Evolutionary conservation across 2,888 invertebrate genomes (phyloP).

Genomic region (Oasisia sp.): DNA sequence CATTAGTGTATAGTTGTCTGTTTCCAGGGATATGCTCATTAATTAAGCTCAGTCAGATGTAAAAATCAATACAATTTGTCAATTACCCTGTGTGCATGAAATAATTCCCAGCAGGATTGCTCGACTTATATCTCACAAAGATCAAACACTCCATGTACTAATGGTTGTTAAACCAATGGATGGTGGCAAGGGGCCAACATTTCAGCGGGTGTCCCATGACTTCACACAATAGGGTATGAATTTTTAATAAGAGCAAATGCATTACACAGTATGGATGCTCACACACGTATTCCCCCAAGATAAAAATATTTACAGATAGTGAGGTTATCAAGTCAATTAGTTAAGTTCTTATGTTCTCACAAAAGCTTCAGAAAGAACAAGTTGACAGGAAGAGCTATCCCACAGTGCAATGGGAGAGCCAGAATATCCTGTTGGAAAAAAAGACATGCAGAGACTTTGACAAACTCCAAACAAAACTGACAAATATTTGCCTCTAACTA

Average conservation of each 20-base stretch:
- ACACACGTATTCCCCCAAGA: neutral
- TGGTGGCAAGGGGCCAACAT: neutral
- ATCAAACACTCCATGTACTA: neutral
- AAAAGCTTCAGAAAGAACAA: too few species aligned
- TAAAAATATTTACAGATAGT: too few species aligned
- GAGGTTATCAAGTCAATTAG: too few species aligned
- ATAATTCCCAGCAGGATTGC: neutral
- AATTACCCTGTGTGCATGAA: neutral
- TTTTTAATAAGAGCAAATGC: neutral
- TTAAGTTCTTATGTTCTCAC: too few species aligned
- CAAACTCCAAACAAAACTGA: too few species aligned
- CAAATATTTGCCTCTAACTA: too few species aligned
- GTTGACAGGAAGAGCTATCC: too few species aligned
- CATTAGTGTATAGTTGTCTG: neutral
- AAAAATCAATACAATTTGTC: neutral
- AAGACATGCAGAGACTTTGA: too few species aligned
- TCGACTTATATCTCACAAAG: neutral
- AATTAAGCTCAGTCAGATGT: neutral
- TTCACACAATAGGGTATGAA: neutral
- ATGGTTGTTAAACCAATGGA: neutral
- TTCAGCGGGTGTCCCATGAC: neutral
- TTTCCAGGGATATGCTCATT: neutral
- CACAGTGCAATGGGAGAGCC: too few species aligned
- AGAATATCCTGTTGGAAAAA: too few species aligned
- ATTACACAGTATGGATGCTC: neutral